Conservation (phyloP, 2,888 invertebrate species). For the Cephus spinipes region DNA sequence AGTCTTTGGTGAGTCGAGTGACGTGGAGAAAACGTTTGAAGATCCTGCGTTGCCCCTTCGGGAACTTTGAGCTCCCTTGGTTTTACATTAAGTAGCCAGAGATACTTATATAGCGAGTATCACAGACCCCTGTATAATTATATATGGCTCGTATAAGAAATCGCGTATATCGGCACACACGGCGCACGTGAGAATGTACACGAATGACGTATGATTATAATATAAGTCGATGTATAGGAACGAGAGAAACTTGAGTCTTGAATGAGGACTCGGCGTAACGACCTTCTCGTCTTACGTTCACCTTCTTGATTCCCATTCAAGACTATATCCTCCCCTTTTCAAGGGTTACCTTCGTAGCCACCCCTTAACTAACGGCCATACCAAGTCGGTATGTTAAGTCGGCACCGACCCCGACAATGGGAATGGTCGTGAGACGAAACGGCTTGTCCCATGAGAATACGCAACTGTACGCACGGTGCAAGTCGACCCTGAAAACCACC, state of each 20-base stretch:
- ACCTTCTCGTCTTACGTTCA: slow-evolving; percentile 40
- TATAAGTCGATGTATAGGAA: neutral
- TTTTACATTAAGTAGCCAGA: neutral
- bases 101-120: neutral
- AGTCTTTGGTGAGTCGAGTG: neutral
- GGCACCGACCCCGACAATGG: slow-evolving; percentile 53
- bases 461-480: neutral
- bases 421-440: neutral
- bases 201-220: neutral
- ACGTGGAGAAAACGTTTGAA: neutral
- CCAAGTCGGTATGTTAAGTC: slow-evolving; percentile 40
- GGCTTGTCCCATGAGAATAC: slow-evolving; percentile 13
- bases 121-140: neutral
- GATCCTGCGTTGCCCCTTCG: neutral
- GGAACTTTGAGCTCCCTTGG: neutral
- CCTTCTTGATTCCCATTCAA: slow-evolving; percentile 34
- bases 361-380: slow-evolving; percentile 47
- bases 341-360: neutral
- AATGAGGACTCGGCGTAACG: slow-evolving; percentile 25
- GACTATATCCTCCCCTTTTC: slow-evolving; percentile 30
- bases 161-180: neutral
- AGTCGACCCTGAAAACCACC: slow-evolving; percentile 1
- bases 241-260: neutral
- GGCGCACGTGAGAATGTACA: neutral
- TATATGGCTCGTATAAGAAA: neutral